Base-by-base conservation (phyloP, 2,888 invertebrate genomes). In the Parochlus steinenii region DNA sequence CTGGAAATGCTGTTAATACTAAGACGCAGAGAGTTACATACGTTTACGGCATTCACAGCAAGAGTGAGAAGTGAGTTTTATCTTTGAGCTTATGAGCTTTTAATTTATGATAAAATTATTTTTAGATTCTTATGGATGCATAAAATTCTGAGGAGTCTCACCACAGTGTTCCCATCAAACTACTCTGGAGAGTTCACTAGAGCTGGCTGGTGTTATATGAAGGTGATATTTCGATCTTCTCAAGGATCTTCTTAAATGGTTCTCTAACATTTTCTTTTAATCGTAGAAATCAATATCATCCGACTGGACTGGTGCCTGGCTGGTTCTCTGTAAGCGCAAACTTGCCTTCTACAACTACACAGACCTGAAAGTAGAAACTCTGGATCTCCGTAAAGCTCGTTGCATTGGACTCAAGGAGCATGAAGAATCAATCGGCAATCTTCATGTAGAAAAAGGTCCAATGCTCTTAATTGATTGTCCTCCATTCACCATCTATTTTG, bases 141-240 rank as follows among this genome's bases (percentile, higher is more conserved):
- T 51, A 77, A 75, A 50, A 63, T 85, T 15, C 65, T 79, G 2
- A 80, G 83, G 52, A 71, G 74, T 45, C 55, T 81, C 14, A 79
- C 78, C 1, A 62, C 65, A 18, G 64, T 65, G n/a, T 72, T 77
- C 50, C 71, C 77, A 2, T 56, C 68, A 1, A 73, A 71, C 47
- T 69, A 77, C 40, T 71, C 74, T 0, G 63, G 75, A 2, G 77
- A 80, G 49, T 77, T 71, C 46, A 74, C 72, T 11, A 61, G 80
- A 48, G 74, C 75, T 43, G 85, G 85, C 16, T 85, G 83, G 82
- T 78, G 79, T 44, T 83, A 77, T 51, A 58, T 85, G 41, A 76
- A 71, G 70, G 74, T 73, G 44, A 28, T 10, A 11, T 22, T 11
- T 32, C 12, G 7, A 5, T 23, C 15, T 22, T 16, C 12, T n/a